These are phyloP conservation scores for Drosophila arawakana DNA, from an alignment of 1,140 invertebrate species.

Conservation along the genomic window DNA sequence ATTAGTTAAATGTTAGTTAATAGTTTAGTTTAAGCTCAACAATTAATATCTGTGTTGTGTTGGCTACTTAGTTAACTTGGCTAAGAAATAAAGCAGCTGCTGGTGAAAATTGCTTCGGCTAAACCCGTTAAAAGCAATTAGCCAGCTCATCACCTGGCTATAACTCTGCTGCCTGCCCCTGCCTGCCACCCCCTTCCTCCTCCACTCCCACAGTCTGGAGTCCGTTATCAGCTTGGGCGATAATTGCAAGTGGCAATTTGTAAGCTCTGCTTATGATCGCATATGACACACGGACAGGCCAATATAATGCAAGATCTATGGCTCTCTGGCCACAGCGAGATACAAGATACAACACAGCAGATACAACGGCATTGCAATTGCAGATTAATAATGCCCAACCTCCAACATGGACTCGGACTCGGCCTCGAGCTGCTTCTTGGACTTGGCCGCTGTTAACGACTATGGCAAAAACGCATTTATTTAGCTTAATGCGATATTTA, in stretches of 20 bases:
- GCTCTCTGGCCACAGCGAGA: conserved; percentile 7
- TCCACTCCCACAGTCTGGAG: conserved; percentile 9
- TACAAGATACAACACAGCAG: too few species aligned
- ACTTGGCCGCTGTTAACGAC: neutral
- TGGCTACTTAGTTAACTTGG: neutral
- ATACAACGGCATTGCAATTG: conserved; percentile 37
- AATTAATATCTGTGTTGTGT: too few species aligned
- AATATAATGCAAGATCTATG: conserved; percentile 76
- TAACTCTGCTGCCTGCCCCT: neutral
- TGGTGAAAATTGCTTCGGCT: conserved; percentile 49
- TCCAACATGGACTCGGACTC: conserved; percentile 5
- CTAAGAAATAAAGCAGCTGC: conserved; percentile 43
- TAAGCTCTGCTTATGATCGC: conserved; percentile 39
- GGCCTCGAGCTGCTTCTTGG: conserved; percentile 1
- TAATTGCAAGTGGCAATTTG: conserved; percentile 75
- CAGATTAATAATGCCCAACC: conserved; percentile 63
- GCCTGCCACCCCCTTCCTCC: neutral
- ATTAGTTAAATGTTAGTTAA: too few species aligned
- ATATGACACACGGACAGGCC: conserved; percentile 57
- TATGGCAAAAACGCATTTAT: conserved; percentile 64
- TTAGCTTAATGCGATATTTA: conserved; percentile 68
- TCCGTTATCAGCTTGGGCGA: conserved; percentile 67
- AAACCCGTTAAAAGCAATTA: conserved; percentile 68
- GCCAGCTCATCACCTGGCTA: conserved; percentile 50
- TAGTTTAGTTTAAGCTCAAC: too few species aligned